Conservation (phyloP, 2,113 vertebrate species). For the Gyps fulvus region DNA sequence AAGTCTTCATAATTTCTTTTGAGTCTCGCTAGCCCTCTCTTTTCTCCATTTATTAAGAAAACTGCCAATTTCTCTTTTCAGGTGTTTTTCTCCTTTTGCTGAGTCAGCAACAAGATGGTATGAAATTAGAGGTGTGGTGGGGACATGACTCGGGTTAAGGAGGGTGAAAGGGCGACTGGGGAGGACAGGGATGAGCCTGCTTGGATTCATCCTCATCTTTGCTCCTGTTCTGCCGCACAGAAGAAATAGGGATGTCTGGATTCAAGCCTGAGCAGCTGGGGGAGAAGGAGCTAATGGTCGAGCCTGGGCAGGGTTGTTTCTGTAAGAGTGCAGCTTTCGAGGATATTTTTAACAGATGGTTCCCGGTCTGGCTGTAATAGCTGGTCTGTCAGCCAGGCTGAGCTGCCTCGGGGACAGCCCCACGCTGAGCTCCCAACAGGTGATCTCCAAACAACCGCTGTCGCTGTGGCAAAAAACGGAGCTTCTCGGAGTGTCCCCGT, state of each 20-base stretch:
- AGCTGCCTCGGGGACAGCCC: not conserved
- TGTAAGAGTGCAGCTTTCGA: not conserved
- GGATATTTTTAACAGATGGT: not conserved
- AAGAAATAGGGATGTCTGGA: not conserved
- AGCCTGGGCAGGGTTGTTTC: not conserved
- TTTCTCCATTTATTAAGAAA: not conserved
- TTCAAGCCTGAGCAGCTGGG: not conserved
- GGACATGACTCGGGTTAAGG: accelerated
- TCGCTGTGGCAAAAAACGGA: accelerated
- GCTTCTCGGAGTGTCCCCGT: accelerated
- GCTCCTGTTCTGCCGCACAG: not conserved
- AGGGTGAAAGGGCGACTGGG: not conserved
- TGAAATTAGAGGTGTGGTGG: not conserved
- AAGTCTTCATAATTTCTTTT: not conserved
- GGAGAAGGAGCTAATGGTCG: not conserved
- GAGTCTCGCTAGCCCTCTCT: not conserved
- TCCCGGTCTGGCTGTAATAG: not conserved
- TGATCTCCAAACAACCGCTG: not conserved
- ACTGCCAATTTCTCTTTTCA: accelerated
- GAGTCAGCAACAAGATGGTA: not conserved
- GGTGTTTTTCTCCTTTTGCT: not conserved
- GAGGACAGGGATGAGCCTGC: not conserved
- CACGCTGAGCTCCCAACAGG: accelerated
- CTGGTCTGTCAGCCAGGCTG: not conserved
- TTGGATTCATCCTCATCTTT: not conserved